Percentiles rank a stretch among this genome's conserved stretches.
phyloP scores from a whole-genome alignment of 1,140 invertebrate genomes.

The Calliphora vicina region DNA sequence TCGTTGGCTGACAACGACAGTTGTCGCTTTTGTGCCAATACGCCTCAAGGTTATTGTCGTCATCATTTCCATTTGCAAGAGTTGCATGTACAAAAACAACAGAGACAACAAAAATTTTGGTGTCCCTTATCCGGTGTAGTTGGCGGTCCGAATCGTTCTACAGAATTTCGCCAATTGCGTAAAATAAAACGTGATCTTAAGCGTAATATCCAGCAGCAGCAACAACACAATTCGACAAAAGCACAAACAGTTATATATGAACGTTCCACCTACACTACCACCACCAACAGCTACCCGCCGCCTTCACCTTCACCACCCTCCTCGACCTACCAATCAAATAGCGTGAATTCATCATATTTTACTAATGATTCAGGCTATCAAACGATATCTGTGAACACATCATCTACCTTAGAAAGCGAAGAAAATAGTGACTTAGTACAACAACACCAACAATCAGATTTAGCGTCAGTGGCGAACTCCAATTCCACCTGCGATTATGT shows the following conservation, averaged over 20 bases:
- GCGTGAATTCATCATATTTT: neutral
- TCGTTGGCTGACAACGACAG: constrained; percentile 41
- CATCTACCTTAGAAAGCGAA: neutral
- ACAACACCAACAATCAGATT: neutral
- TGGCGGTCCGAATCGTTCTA: constrained; percentile 26
- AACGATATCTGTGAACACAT: neutral
- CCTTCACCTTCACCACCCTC: neutral
- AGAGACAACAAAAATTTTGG: constrained; percentile 40
- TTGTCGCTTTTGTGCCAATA: constrained; percentile 61
- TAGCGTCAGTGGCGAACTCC: neutral
- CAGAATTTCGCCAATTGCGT: constrained; percentile 51
- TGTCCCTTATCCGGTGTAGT: constrained; percentile 26
- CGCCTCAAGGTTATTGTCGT: constrained; percentile 58
- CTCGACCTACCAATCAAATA: neutral
- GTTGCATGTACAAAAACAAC: constrained; percentile 43
- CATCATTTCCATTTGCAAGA: constrained; percentile 59
- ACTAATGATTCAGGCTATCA: constrained; percentile 25
- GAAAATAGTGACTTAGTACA: neutral
- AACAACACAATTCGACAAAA: constrained; percentile 40
- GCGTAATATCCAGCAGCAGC: constrained; percentile 49
- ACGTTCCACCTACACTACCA: neutral
- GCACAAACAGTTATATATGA: neutral
- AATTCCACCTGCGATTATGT: neutral
- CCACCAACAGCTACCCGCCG: neutral
- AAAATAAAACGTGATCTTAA: constrained; percentile 53